phyloP scores from a whole-genome alignment of 2,797 vertebrate species.

The Etheostoma nigrum region DNA sequence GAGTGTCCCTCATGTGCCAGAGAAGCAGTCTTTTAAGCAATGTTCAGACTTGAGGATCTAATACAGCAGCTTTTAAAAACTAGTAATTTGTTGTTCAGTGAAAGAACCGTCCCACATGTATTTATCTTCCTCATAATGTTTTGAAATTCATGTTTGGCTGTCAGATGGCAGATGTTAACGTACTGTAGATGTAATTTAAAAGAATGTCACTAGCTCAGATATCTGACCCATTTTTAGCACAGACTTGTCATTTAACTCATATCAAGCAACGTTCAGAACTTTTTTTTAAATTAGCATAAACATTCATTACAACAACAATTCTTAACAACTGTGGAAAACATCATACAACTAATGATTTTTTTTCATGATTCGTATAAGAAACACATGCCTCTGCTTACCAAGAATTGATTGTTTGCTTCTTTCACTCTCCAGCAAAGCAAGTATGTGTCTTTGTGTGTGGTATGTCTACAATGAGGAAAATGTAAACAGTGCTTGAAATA shows the following conservation, averaged over 20 bases:
- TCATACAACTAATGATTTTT: not conserved
- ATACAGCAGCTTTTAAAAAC: constrained; percentile 57
- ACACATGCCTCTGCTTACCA: constrained; percentile 3
- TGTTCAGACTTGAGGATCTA: constrained; percentile 43
- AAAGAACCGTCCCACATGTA: constrained; percentile 24
- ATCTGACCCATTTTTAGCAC: constrained; percentile 30
- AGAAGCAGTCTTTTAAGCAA: constrained; percentile 32
- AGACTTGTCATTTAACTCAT: constrained; percentile 2
- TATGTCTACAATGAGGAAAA: constrained; percentile 69
- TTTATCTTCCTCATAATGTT: constrained; percentile 1
- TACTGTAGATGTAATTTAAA: constrained; percentile 44
- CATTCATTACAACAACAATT: not conserved
- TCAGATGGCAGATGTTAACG: constrained; percentile 49
- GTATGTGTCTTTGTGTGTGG: constrained; percentile 58
- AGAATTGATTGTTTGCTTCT: constrained; percentile 1
- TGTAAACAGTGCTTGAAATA: constrained; percentile 73
- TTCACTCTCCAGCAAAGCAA: constrained; percentile 12
- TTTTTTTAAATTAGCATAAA: not conserved
- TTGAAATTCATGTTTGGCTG: constrained; percentile 38
- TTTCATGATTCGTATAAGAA: not conserved
- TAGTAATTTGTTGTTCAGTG: constrained; percentile 46
- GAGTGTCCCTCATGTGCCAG: constrained; percentile 33
- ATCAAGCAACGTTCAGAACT: not conserved
- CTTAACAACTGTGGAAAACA: not conserved
- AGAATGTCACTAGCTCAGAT: constrained; percentile 73